Base-by-base conservation (phyloP, 64 coral and sea anemone genomes). In the Montipora foliosa region DNA sequence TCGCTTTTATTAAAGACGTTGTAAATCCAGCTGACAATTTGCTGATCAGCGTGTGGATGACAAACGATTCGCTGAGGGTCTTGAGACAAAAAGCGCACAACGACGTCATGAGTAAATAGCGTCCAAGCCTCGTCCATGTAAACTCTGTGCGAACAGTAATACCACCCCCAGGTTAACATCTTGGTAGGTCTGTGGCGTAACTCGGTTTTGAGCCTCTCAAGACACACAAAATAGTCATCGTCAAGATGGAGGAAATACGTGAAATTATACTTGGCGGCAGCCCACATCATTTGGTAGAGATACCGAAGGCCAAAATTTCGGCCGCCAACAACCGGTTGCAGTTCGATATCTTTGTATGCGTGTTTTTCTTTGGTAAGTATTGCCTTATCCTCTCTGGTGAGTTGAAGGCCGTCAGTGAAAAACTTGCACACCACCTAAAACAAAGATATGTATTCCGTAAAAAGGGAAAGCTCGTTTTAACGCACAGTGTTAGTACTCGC, bases 161-260 rank as follows among this genome's bases (percentile, higher is more conserved):
- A 93, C 16, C 17, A 78, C 14, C 91, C 91, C 91, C 91, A 93
- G 17, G 62, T 75, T 9, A 93, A 6, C 22, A 64, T 79, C 5
- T 13, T 49, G n/a, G 67, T 93, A 6, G 74, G 69, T 44, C 83
- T 47, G 2, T 29, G 25, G 49, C 52, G 91, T n/a, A 93, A 75
- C 61, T 93, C 91, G 44, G 49, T 24, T 12, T 77, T n/a, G 4
- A 93, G 49, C 17, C 83, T 76, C 8, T 93, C 91, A 1, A 93
- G 78, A 37, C 91, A 93, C 1, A 93, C 4, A 67, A 93, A 93
- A 8, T 90, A 94, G 64, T 94, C 93, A 70, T 94, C 93, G 46
- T 90, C 93, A 24, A 94, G 55, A 3, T 79, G 92, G 1, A 94
- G 58, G 5, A 94, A 73, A 44, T 70, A 94, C 0, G 74, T 20